Conservation (phyloP, 2,888 invertebrate species). For the Drosophila borborema region DNA sequence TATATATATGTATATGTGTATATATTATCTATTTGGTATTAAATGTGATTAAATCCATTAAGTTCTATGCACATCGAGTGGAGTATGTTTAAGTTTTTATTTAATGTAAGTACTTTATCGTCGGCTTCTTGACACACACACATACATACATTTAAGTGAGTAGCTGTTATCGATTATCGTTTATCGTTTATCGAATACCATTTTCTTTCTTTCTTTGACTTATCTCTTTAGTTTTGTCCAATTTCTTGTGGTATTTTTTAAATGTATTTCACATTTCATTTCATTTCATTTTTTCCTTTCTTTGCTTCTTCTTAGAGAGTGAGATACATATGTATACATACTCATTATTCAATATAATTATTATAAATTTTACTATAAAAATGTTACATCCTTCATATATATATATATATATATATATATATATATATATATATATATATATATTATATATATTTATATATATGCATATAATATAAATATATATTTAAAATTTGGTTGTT, state of each 20-base stretch:
- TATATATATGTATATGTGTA: conserved; percentile 12
- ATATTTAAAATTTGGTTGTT: conserved; percentile 75
- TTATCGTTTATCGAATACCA: conserved; percentile 16
- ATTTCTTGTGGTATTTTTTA: conserved; percentile 63
- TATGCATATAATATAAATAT: conserved; percentile 48
- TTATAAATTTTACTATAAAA: conserved; percentile 78
- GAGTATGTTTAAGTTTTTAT: conserved; percentile 27
- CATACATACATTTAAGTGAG: conserved; percentile 27
- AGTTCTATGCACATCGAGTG: conserved; percentile 33
- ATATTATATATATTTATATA: conserved; percentile 36
- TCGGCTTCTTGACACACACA: conserved; percentile 35
- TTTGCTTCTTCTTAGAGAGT: conserved; percentile 31
- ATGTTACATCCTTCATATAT: conserved; percentile 58
- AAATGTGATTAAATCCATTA: conserved; percentile 44
- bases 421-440: conserved; percentile 36
- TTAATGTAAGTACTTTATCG: conserved; percentile 2
- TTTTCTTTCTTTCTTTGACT: not conserved
- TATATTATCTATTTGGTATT: conserved; percentile 18
- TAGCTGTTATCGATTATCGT: conserved; percentile 26
- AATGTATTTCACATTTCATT: conserved; percentile 73
- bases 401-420: conserved; percentile 40
- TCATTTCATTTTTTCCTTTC: conserved; percentile 26
- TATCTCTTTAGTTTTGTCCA: conserved; percentile 23
- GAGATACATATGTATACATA: conserved; percentile 29
- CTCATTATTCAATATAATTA: conserved; percentile 57